phyloP scores from a whole-genome alignment of 1,140 invertebrate species.

The Leucophenga varia region DNA sequence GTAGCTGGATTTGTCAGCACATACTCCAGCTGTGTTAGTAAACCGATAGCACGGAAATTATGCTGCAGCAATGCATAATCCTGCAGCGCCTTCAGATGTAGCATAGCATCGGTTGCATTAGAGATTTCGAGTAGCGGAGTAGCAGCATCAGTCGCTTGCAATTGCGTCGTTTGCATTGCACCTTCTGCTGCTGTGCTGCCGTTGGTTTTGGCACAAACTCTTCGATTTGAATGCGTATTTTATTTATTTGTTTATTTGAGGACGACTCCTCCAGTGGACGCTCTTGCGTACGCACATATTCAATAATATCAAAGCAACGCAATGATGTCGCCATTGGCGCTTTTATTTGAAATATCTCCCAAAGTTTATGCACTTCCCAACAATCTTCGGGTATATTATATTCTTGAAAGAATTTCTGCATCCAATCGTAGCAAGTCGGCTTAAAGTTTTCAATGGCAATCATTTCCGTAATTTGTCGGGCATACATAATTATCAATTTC shows the following conservation, averaged over 20 bases:
- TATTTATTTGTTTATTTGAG: too few species aligned
- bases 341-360: too few species aligned
- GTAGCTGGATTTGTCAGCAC: constrained; percentile 19
- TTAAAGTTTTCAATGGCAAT: constrained; percentile 15
- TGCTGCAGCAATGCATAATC: constrained; percentile 39
- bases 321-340: too few species aligned
- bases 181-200: constrained; percentile 2
- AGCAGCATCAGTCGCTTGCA: too few species aligned
- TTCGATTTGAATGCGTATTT: too few species aligned
- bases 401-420: constrained; percentile 9
- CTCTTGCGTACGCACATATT: too few species aligned
- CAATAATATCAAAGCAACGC: too few species aligned
- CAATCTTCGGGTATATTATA: too few species aligned
- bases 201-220: not conserved
- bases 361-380: too few species aligned
- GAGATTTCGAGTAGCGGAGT: constrained; percentile 5
- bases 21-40: constrained; percentile 31
- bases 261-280: too few species aligned
- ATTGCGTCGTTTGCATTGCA: not conserved
- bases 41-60: constrained; percentile 37
- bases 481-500: too few species aligned
- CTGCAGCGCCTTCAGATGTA: constrained; percentile 26
- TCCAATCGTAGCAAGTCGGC: constrained; percentile 8
- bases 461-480: too few species aligned
- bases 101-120: constrained; percentile 20